Evolutionary conservation across 2,888 invertebrate genomes (phyloP).

Genomic region (Schizotus pectinicornis): DNA sequence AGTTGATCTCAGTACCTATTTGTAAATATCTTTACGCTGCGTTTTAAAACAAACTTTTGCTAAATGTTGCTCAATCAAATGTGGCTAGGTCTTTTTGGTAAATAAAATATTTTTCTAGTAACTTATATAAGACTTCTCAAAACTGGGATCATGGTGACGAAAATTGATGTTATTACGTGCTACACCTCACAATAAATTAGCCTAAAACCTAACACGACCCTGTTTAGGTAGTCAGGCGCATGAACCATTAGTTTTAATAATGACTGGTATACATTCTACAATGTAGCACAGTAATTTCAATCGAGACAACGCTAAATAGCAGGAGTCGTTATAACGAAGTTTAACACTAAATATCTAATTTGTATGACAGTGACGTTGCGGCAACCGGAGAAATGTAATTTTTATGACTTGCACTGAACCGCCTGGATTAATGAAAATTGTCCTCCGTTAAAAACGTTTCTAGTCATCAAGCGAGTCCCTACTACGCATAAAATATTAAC

Average conservation of each 20-base stretch:
- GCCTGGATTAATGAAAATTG: neutral
- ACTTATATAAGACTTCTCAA: no score
- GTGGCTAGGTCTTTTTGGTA: no score
- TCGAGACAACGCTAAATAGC: conserved; percentile 7
- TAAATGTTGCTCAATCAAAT: no score
- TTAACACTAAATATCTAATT: conserved; percentile 2
- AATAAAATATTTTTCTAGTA: no score
- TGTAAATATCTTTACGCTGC: conserved; percentile 16
- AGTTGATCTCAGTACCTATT: conserved; percentile 10
- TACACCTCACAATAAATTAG: conserved; percentile 6
- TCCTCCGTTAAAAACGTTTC: neutral
- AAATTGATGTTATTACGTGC: conserved; percentile 7
- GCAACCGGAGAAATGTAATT: neutral
- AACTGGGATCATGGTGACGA: no score
- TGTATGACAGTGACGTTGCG: neutral
- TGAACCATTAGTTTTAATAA: conserved; percentile 9
- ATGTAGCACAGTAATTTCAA: conserved; percentile 2
- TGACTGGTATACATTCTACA: conserved; percentile 3
- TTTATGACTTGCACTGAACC: conserved; percentile 3
- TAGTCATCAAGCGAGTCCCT: no score
- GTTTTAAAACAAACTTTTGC: no score
- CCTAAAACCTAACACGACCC: conserved; percentile 4
- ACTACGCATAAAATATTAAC: no score
- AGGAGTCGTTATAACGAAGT: neutral
- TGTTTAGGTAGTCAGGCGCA: conserved; percentile 1